Evolutionary conservation across 2,113 vertebrate genomes (phyloP), one percentile per base, ranked within the genome.

Genomic region (Anarrhichthys ocellatus): DNA sequence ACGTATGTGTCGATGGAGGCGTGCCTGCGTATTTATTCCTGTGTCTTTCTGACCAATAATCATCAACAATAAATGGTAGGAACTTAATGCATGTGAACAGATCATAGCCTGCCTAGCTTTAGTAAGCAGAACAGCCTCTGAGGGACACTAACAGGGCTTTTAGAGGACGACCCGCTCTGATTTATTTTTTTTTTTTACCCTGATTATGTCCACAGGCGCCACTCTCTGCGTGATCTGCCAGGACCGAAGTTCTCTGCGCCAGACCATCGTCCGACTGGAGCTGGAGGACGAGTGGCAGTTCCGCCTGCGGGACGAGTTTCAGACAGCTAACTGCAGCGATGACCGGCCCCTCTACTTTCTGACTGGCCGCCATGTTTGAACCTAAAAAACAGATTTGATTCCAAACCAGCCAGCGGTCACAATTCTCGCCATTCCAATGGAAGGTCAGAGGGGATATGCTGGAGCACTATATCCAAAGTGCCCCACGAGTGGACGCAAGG

Each of bases 271-370:
- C 14, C 95, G 98, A 1, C 32, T 99, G 85, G 98, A 99, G 92
- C 71, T 99, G 88, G 98, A 99, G 91, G 98, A 99, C 0, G 97
- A 99, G 92, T 99, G 98, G 98, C 98, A 99, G 92, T 99, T 99
- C 93, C 96, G 98, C 0, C 96, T 99, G 40, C 95, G 98, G 50
- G 98, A 99, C 20, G 98, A 99, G 91, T 99, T 99, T 84, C 98
- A 99, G 86, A 99, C 98, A 1, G 98, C 98, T 9, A 99, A 99
- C 92, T 97, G 97, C n/a, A 97, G 95, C 0, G 97, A 99, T 1
- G 98, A 99, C 90, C 96, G 96, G 40, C 98, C 98, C 0, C 97
- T 99, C 76, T 99, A 97, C 92, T 99, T 99, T 83, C 96, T 99
- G 20, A 99, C 98, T 0, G 98, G 98, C 36, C 97, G 98, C 77